Evolutionary conservation across 2,888 invertebrate species (phyloP).

Genomic region (Andrena praecox): DNA sequence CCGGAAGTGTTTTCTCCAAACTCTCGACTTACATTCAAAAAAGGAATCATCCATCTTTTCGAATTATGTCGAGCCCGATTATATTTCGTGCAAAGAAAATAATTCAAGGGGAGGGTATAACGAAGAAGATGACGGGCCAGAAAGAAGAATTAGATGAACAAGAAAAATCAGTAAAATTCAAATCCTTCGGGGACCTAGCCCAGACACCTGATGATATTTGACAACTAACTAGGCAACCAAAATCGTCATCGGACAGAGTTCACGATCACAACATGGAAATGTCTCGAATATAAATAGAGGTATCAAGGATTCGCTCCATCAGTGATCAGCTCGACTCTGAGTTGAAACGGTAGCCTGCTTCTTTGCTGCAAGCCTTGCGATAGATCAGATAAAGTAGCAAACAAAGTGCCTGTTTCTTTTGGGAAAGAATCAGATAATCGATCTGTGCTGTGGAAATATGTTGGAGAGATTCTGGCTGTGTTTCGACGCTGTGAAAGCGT

Average conservation of each 20-base stretch:
- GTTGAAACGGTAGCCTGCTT: background rate
- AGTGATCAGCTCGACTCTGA: background rate
- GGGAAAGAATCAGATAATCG: background rate
- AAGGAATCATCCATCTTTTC: background rate
- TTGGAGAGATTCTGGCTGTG: slow-evolving; percentile 29
- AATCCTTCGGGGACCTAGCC: background rate
- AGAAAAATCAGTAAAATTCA: background rate
- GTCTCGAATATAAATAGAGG: slow-evolving; percentile 6
- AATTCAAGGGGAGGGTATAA: background rate
- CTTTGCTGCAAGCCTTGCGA: background rate
- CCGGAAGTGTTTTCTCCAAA: too few relatives aligned
- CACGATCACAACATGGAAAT: background rate
- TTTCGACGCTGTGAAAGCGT: slow-evolving; percentile 41
- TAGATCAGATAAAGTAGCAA: background rate
- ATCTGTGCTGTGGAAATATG: slow-evolving; percentile 7
- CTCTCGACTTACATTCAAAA: background rate
- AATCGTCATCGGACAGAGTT: background rate
- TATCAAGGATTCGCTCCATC: background rate
- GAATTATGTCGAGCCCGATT: background rate
- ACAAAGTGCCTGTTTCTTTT: background rate
- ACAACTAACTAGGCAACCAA: background rate
- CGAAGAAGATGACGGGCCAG: background rate
- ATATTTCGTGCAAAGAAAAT: background rate
- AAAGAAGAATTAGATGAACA: background rate
- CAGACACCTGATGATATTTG: background rate